phyloP scores from a whole-genome alignment of 2,113 vertebrate species.

The Petrocephalus microphthalmus region DNA sequence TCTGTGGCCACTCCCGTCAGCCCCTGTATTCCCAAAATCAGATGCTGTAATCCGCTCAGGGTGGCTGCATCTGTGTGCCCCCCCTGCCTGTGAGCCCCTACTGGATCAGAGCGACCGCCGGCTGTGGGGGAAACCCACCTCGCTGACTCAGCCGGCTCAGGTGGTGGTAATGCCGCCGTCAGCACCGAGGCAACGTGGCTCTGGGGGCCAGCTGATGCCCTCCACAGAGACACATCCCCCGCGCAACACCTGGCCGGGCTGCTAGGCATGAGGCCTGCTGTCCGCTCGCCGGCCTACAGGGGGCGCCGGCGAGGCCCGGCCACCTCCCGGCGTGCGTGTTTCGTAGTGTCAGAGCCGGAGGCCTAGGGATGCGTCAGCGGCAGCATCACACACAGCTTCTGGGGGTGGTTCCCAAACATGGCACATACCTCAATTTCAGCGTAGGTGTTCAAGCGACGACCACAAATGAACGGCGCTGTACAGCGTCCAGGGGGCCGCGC shows the following conservation, averaged over 20 bases:
- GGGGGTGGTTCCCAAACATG: conserved; percentile 2
- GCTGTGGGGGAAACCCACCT: conserved; percentile 21
- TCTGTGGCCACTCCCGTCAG: not conserved
- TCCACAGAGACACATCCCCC: not conserved
- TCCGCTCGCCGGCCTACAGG: not conserved
- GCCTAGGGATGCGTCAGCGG: conserved; percentile 5
- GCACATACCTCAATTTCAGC: conserved; percentile 12
- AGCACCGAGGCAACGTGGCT: not conserved
- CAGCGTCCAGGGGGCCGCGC: not conserved
- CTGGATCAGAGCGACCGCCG: not conserved
- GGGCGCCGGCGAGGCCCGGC: not conserved
- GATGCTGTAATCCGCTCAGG: not conserved
- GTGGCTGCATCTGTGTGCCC: conserved; percentile 19
- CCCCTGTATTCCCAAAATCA: not conserved
- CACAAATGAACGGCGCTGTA: not conserved
- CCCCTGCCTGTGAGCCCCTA: not conserved
- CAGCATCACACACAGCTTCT: not conserved
- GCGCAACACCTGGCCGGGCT: conserved; percentile 24
- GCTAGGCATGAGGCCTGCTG: not conserved
- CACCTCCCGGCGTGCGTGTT: not conserved
- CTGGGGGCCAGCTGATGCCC: not conserved
- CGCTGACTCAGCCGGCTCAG: conserved; percentile 28
- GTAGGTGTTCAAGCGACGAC: not conserved
- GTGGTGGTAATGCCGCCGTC: conserved; percentile 19
- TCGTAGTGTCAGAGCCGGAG: not conserved